These are phyloP conservation scores for Cheilosia variabilis DNA, from an alignment of 2,888 invertebrate genomes.

Conservation along the genomic window DNA sequence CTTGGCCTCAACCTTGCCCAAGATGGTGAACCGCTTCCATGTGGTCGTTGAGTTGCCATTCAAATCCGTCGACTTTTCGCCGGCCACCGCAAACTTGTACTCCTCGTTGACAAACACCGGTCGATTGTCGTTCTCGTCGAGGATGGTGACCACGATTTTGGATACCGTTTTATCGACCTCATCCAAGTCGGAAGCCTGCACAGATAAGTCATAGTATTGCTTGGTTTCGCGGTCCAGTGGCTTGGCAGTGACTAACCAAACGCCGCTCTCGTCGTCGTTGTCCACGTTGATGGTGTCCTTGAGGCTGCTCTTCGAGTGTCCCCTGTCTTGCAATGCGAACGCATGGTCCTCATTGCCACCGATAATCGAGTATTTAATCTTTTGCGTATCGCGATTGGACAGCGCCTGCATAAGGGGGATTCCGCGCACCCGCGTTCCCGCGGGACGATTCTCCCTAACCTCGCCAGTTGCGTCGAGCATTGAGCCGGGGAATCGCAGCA, in stretches of 20 bases:
- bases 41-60: conserved; percentile 85
- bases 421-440: conserved; percentile 89
- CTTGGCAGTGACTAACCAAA: conserved; percentile 90
- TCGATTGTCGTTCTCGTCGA: conserved; percentile 96
- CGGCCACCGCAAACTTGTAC: conserved; percentile 91
- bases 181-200: conserved; percentile 92
- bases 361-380: conserved; percentile 91
- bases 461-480: conserved; percentile 87
- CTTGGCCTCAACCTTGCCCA: conserved; percentile 93
- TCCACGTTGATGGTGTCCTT: conserved; percentile 79
- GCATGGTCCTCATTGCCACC: conserved; percentile 90
- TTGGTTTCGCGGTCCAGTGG: conserved; percentile 92
- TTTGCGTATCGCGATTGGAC: conserved; percentile 84
- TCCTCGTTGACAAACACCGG: conserved; percentile 92
- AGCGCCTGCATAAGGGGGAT: conserved; percentile 90
- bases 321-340: conserved; percentile 87
- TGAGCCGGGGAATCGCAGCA: conserved; percentile 90
- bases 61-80: conserved; percentile 85
- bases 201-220: conserved; percentile 88
- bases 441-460: conserved; percentile 90
- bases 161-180: conserved; percentile 92
- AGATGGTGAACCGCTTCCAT: conserved; percentile 91
- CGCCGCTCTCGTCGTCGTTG: conserved; percentile 86
- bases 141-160: conserved; percentile 89
- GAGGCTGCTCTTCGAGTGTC: conserved; percentile 77